Evolutionary conservation across 2,113 vertebrate species (phyloP).

Genomic region (Felis chaus): DNA sequence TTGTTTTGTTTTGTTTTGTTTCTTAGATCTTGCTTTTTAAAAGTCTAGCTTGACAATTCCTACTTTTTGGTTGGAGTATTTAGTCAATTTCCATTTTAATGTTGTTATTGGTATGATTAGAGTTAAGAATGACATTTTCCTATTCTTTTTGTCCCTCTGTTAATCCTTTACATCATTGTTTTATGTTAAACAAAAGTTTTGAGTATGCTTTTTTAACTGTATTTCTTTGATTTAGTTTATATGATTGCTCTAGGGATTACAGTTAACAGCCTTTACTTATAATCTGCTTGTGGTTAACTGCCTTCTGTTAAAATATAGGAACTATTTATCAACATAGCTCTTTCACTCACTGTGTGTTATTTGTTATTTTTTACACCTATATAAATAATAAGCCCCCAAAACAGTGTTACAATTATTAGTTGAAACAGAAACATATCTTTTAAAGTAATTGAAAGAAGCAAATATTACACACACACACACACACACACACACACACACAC

Average conservation of each 20-base stretch:
- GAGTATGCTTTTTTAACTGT: neutral
- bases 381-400: neutral
- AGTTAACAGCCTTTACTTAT: neutral
- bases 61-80: neutral
- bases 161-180: neutral
- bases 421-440: neutral
- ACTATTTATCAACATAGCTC: neutral
- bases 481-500: neutral
- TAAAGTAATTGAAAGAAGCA: constrained; percentile 3
- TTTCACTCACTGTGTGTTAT: neutral
- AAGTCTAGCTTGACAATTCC: neutral
- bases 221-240: neutral
- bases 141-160: neutral
- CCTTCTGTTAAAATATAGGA: neutral
- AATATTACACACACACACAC: neutral
- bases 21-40: neutral
- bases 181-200: neutral
- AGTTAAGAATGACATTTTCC: neutral
- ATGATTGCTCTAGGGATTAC: neutral
- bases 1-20: neutral
- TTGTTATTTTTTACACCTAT: neutral
- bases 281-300: neutral
- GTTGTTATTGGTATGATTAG: neutral
- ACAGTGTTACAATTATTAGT: neutral
- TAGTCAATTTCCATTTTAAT: neutral